Conservation (phyloP, 2,113 vertebrate species). For the Gracilinanus agilis region DNA sequence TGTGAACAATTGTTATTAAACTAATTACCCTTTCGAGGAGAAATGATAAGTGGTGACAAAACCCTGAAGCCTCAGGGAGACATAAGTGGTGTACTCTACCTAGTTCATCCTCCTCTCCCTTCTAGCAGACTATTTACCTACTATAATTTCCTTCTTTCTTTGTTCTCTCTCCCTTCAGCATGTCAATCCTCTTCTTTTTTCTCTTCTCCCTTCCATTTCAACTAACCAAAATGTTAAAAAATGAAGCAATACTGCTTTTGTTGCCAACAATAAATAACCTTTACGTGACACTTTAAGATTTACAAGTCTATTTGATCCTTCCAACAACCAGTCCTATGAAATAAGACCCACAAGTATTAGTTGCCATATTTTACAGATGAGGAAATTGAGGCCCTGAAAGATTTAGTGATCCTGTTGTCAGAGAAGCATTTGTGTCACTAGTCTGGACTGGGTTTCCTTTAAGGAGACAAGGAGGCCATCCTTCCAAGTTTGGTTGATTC, state of each 20-base stretch:
- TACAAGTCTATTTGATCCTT: neutral
- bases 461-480: neutral
- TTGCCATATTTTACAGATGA: neutral
- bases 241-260: neutral
- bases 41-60: neutral
- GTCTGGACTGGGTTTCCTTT: no score
- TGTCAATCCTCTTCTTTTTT: neutral
- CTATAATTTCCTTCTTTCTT: constrained; percentile 14
- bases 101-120: neutral
- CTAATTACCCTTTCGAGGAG: neutral
- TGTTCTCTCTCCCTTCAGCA: neutral
- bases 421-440: no score
- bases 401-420: no score
- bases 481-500: neutral
- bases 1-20: neutral
- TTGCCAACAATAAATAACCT: neutral
- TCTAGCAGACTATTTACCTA: neutral
- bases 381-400: neutral
- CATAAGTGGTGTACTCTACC: neutral
- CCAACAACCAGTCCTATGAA: neutral
- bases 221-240: neutral
- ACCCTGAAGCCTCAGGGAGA: neutral
- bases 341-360: neutral
- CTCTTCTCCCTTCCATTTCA: neutral
- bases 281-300: neutral